Conservation (phyloP, 2,113 vertebrate species). For the Ammodytes marinus region DNA sequence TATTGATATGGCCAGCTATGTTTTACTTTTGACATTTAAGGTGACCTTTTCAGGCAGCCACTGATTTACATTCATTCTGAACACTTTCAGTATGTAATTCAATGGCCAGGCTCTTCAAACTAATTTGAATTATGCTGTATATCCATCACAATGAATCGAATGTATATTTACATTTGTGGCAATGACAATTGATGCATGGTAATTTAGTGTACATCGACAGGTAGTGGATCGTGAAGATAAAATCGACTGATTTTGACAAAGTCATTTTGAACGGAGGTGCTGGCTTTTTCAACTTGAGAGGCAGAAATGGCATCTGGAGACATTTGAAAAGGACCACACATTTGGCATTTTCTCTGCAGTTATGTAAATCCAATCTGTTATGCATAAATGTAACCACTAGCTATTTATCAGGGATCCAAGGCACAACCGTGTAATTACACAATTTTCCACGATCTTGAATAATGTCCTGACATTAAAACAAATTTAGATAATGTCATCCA, state of each 20-base stretch:
- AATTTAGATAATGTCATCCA: conserved; percentile 56
- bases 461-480: conserved; percentile 44
- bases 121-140: background rate
- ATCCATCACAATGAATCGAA: background rate
- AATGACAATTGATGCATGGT: background rate
- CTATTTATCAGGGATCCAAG: conserved; percentile 32
- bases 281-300: conserved; percentile 6
- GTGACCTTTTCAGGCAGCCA: background rate
- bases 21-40: background rate
- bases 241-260: background rate
- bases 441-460: conserved; percentile 53
- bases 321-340: background rate
- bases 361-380: conserved; percentile 1
- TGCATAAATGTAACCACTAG: conserved; percentile 9
- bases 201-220: background rate
- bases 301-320: background rate
- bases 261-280: background rate
- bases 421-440: conserved; percentile 53
- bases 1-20: background rate
- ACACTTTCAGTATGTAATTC: background rate
- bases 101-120: background rate
- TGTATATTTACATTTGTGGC: background rate
- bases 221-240: background rate
- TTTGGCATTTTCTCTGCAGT: conserved; percentile 21
- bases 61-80: background rate